These are phyloP conservation scores for Drosophila pseudoobscura DNA, from an alignment of 1,140 invertebrate species.

Conservation along the genomic window DNA sequence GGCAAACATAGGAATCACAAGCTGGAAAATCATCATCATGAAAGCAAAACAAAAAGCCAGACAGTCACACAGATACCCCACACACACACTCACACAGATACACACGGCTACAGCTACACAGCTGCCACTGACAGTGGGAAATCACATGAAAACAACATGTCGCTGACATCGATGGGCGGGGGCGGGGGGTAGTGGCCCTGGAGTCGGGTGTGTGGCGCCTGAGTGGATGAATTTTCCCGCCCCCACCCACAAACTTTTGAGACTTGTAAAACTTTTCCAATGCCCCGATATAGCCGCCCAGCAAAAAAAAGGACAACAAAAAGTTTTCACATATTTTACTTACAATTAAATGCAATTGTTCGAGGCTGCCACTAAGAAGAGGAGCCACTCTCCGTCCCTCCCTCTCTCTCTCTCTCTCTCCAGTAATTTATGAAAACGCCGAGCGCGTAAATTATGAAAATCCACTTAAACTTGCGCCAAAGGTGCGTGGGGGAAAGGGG, in stretches of 20 bases:
- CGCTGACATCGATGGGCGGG: constrained; percentile 50
- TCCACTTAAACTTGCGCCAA: constrained; percentile 75
- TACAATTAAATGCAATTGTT: constrained; percentile 81
- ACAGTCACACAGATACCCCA: not conserved
- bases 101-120: constrained; percentile 14
- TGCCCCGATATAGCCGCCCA: constrained; percentile 39
- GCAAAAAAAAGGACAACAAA: constrained; percentile 39
- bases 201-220: not conserved
- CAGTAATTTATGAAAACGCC: constrained; percentile 65
- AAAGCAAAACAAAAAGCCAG: constrained; percentile 51
- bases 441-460: constrained; percentile 80
- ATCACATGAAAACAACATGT: constrained; percentile 81
- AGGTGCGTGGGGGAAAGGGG: not conserved
- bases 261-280: constrained; percentile 60
- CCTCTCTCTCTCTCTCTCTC: not conserved
- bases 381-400: constrained; percentile 2
- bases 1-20: constrained; percentile 75
- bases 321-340: constrained; percentile 81
- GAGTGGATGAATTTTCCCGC: constrained; percentile 8
- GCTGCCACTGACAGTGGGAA: constrained; percentile 61
- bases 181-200: not conserved
- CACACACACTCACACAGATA: constrained; percentile 4
- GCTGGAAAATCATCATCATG: constrained; percentile 63
- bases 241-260: constrained; percentile 29
- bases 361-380: constrained; percentile 18